These are phyloP conservation scores for Drosophila trichaetosa DNA, from an alignment of 2,888 invertebrate species.

Conservation along the genomic window DNA sequence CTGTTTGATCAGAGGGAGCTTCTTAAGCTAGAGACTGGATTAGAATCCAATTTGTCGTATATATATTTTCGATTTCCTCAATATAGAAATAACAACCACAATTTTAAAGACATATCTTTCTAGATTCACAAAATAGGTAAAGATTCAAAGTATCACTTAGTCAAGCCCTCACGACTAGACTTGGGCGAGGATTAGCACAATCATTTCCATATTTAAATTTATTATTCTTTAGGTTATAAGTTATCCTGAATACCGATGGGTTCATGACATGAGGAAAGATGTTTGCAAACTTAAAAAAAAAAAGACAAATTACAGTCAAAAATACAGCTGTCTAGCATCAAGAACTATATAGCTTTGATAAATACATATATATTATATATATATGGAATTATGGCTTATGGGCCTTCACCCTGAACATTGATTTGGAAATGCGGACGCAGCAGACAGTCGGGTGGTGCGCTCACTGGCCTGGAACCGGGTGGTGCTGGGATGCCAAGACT, in stretches of 20 bases:
- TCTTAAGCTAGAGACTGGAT: not conserved
- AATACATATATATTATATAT: not conserved
- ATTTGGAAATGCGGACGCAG: conserved; percentile 63
- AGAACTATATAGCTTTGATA: not conserved
- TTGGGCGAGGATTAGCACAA: too few species aligned
- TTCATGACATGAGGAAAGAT: not conserved
- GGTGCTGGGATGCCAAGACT: conserved; percentile 3
- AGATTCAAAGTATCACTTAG: not conserved
- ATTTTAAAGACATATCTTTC: not conserved
- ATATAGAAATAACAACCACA: not conserved
- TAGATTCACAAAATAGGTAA: not conserved
- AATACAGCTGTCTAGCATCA: conserved; percentile 1
- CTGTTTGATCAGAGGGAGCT: not conserved
- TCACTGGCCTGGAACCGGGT: conserved; percentile 58
- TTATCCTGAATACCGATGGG: not conserved
- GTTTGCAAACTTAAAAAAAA: not conserved
- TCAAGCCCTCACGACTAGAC: too few species aligned
- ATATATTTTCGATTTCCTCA: not conserved
- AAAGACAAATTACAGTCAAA: not conserved
- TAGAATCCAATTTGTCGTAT: not conserved
- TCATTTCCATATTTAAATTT: too few species aligned
- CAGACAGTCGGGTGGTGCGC: conserved; percentile 73
- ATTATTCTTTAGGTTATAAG: too few species aligned
- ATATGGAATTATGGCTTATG: conserved; percentile 10
- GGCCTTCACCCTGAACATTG: conserved; percentile 76